phyloP scores from a whole-genome alignment of 2,797 vertebrate genomes.

The Kryptolebias ocellatus region DNA sequence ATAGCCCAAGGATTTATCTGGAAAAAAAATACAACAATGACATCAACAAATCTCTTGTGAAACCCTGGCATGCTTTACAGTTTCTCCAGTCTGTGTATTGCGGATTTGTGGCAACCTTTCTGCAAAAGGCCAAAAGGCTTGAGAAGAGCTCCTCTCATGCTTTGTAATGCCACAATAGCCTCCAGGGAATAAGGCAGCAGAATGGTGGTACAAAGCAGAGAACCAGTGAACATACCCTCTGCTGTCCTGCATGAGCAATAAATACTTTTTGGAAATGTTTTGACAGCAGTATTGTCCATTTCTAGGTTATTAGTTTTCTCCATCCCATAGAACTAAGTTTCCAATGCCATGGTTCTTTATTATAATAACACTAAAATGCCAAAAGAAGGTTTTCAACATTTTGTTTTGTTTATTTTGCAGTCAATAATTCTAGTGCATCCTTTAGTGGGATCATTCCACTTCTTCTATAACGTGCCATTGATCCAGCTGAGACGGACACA shows the following conservation, averaged over 20 bases:
- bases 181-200: conserved; percentile 48
- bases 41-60: conserved; percentile 74
- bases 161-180: conserved; percentile 61
- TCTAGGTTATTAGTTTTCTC: background rate
- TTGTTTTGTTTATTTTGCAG: background rate
- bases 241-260: conserved; percentile 27
- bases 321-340: background rate
- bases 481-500: background rate
- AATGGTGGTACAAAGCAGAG: conserved; percentile 20
- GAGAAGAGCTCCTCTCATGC: conserved; percentile 60
- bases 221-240: conserved; percentile 23
- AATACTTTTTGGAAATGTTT: conserved; percentile 22
- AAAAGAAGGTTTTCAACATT: background rate
- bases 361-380: background rate
- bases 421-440: background rate
- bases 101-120: conserved; percentile 71
- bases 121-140: conserved; percentile 66
- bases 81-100: conserved; percentile 34
- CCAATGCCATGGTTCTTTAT: background rate
- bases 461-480: background rate
- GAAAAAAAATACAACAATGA: conserved; percentile 49
- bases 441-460: background rate
- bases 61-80: conserved; percentile 57
- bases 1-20: conserved; percentile 68
- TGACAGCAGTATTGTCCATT: background rate